A percentile compares a stretch with the other conserved stretches of the same genome.
phyloP scores from a whole-genome alignment of 2,113 vertebrate species.

The Mohoua ochrocephala region DNA sequence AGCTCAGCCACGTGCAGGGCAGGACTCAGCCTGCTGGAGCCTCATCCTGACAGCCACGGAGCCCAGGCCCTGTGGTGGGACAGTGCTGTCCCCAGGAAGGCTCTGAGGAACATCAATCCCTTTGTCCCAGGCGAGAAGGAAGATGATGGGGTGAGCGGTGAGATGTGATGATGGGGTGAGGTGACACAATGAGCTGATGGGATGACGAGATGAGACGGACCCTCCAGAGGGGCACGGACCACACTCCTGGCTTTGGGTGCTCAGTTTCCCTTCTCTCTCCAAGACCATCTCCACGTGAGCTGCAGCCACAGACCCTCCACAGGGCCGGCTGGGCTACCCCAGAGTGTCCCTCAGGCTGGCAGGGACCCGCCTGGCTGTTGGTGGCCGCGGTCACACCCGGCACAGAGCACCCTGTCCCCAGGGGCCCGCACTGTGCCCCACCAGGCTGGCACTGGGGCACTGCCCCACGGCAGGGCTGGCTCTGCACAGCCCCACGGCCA shows the following conservation, averaged over 20 bases:
- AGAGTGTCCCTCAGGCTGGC: neutral
- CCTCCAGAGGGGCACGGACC: neutral
- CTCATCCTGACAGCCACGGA: neutral
- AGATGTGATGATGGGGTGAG: neutral
- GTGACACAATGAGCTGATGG: neutral
- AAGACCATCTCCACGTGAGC: neutral
- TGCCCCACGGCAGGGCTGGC: no score
- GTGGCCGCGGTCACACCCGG: rapidly evolving
- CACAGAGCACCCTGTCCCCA: neutral
- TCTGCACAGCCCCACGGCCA: no score
- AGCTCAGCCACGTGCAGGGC: rapidly evolving
- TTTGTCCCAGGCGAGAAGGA: neutral
- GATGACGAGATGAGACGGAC: neutral
- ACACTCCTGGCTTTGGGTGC: neutral
- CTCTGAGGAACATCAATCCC: neutral
- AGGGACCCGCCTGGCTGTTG: neutral
- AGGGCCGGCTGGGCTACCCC: neutral
- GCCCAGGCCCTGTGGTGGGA: neutral
- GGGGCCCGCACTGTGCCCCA: rapidly evolving
- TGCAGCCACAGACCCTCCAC: neutral
- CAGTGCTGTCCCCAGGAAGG: neutral
- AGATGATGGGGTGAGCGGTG: neutral
- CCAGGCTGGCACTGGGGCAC: neutral
- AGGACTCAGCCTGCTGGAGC: neutral
- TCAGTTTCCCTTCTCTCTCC: neutral